phyloP scores from a whole-genome alignment of 2,113 vertebrate species.

The Arizona elegans region DNA sequence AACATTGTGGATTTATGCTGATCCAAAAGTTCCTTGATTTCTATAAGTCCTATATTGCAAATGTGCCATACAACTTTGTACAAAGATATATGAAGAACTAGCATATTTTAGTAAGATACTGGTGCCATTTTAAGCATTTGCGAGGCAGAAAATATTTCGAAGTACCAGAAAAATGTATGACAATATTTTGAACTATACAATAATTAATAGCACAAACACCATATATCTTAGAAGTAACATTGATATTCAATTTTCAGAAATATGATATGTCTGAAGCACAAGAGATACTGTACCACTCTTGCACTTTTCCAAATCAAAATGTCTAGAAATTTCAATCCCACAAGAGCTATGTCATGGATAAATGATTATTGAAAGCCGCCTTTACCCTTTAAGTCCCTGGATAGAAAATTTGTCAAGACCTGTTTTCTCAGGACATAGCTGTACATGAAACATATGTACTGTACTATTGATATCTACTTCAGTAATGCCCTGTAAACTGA shows the following conservation, averaged over 20 bases:
- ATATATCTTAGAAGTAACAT: neutral
- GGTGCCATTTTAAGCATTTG: neutral
- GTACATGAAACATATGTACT: neutral
- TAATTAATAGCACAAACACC: neutral
- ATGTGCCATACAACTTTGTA: neutral
- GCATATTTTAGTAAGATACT: neutral
- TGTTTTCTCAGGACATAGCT: neutral
- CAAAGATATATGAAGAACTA: neutral
- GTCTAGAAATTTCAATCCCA: neutral
- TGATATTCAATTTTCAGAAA: conserved; percentile 27
- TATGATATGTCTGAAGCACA: neutral
- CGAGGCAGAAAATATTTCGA: conserved; percentile 31
- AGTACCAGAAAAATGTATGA: conserved; percentile 14
- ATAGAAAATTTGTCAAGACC: neutral
- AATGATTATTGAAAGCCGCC: neutral
- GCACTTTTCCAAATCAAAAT: neutral
- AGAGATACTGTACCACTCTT: neutral
- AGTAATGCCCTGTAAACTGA: neutral
- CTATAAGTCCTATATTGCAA: neutral
- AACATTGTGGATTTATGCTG: neutral
- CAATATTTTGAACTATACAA: conserved; percentile 24
- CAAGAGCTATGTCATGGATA: neutral
- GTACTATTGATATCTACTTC: neutral
- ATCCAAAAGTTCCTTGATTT: neutral
- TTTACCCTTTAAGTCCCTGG: neutral